These are phyloP conservation scores for Macrosteles quadrilineatus DNA, from an alignment of 1,140 invertebrate genomes.

Conservation along the genomic window DNA sequence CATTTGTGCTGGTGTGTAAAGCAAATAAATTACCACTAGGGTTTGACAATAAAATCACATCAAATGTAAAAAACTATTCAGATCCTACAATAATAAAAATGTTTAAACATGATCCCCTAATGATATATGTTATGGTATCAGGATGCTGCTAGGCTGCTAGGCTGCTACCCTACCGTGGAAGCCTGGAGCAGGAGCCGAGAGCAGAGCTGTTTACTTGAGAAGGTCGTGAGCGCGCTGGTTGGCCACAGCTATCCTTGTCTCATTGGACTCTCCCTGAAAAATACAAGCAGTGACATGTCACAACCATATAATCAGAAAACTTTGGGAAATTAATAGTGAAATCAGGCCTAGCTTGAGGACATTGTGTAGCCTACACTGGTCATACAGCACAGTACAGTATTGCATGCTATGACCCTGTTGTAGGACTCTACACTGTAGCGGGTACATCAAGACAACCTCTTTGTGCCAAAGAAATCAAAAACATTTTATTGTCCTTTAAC, in stretches of 20 bases:
- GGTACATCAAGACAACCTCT: too few species aligned
- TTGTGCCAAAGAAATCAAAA: too few species aligned
- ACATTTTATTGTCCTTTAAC: too few species aligned
- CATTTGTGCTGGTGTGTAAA: conserved; percentile 24
- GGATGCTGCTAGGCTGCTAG: background rate
- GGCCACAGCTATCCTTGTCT: conserved; percentile 79
- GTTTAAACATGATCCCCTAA: conserved; percentile 15
- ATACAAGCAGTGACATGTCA: conserved; percentile 9
- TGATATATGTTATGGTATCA: background rate
- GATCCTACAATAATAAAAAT: conserved; percentile 21
- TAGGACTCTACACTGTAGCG: too few species aligned
- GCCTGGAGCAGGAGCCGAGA: background rate
- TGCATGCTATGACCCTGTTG: too few species aligned
- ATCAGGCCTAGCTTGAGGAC: too few species aligned
- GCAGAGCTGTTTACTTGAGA: conserved; percentile 63
- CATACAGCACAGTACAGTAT: too few species aligned
- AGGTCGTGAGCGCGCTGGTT: conserved; percentile 82
- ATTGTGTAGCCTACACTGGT: too few species aligned
- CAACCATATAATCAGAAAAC: background rate
- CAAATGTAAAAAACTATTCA: conserved; percentile 12
- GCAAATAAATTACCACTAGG: conserved; percentile 6
- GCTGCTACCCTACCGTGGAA: background rate
- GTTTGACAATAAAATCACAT: conserved; percentile 23
- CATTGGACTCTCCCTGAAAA: conserved; percentile 56
- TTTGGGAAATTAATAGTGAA: too few species aligned